Evolutionary conservation across 1,140 invertebrate species (phyloP), one percentile per base, ranked within the genome.

Genomic region (Cyphomyrmex costatus): DNA sequence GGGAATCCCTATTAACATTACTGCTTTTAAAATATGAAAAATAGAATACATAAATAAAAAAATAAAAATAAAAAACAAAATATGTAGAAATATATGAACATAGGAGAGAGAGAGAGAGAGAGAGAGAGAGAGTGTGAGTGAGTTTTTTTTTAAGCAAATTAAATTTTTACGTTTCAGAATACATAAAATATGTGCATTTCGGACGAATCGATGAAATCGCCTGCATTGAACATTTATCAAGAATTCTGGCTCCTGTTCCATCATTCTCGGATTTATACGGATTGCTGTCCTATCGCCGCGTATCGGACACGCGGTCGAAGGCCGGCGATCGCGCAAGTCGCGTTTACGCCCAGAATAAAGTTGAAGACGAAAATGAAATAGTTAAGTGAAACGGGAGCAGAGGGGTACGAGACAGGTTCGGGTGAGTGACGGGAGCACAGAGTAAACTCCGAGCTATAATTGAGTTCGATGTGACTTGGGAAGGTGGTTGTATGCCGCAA

Each of bases 371-470:
- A 85, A 63, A 85, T 76, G 21, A 77, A 61, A 77, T 76, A 84
- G 53, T 24, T 61, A 51, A 76, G 27, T 61, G 68, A 51, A 74
- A 84, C 14, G 46, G 30, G 33, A n/a, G 33, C 3, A 24, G 24
- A 30, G 36, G n/a, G n/a, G n/a, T n/a, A n/a, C 85, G 79, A 80
- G 89, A 78, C 80, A 87, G 68, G 86, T 85, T 70, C 42, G 66
- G 53, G 53, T 85, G 88, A 90, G 68, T 82, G 88, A 87, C 88
- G 88, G 68, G 60, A 83, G 80, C 85, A 63, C 68, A 87, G 77
- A 88, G 86, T 86, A 90, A 90, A 89, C 89, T 89, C 71, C 33
- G 49, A 51, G 68, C 86, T 87, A 88, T 90, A 90, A 90, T 90
- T 88, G 89, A 90, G 86, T 90, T 90, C 88, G 80, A 82, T 85